These are phyloP conservation scores for Galeopterus variegatus DNA, from an alignment of 2,113 vertebrate species.

Conservation along the genomic window DNA sequence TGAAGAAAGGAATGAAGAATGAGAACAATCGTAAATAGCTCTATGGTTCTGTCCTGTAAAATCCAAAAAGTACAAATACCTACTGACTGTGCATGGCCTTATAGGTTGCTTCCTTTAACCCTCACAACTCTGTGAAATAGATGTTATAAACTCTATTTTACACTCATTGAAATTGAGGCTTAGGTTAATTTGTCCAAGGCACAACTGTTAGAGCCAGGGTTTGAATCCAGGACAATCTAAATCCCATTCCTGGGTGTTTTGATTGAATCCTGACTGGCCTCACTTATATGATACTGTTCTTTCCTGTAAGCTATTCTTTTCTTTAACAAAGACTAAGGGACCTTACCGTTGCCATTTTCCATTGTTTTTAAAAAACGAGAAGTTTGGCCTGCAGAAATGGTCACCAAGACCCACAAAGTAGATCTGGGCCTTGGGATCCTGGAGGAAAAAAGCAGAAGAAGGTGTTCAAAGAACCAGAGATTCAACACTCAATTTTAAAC, in stretches of 20 bases:
- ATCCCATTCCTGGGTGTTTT: background rate
- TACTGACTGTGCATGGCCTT: background rate
- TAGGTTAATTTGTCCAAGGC: background rate
- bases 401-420: too few relatives aligned
- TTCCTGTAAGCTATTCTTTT: background rate
- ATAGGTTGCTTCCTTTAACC: background rate
- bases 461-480: too few relatives aligned
- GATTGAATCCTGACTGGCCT: background rate
- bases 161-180: background rate
- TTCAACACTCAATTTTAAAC: too few relatives aligned
- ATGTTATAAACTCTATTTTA: background rate
- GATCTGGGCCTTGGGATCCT: too few relatives aligned
- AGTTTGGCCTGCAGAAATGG: too few relatives aligned
- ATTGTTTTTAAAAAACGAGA: background rate
- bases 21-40: conserved; percentile 8
- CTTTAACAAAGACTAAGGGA: background rate
- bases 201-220: background rate
- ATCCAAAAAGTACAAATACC: background rate
- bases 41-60: too few relatives aligned
- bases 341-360: background rate
- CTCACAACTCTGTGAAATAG: background rate
- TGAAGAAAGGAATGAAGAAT: background rate
- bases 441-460: too few relatives aligned
- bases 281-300: background rate
- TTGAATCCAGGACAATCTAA: background rate